Evolutionary conservation across 2,797 vertebrate genomes (phyloP).

Genomic region (Eremophila alpestris): DNA sequence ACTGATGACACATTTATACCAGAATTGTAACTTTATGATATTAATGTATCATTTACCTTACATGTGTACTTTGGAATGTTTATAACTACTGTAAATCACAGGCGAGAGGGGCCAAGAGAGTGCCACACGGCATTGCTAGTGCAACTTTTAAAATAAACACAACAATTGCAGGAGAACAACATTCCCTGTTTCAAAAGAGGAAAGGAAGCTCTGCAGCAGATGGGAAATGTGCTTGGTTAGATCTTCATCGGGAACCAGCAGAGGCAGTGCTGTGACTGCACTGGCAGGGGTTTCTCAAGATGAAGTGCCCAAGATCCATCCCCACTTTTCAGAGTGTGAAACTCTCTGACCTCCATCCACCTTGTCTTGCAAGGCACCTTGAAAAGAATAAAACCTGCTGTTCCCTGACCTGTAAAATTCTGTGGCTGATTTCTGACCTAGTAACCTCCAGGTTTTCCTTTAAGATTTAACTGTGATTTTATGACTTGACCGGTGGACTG

Average conservation of each 20-base stretch:
- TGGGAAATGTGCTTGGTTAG: not conserved
- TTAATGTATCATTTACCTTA: conserved; percentile 76
- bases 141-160: conserved; percentile 75
- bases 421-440: conserved; percentile 54
- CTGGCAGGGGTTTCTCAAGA: not conserved
- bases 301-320: not conserved
- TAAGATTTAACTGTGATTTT: conserved; percentile 34
- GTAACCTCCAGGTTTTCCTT: conserved; percentile 42
- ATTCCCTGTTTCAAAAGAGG: conserved; percentile 7
- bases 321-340: not conserved
- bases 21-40: conserved; percentile 74
- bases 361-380: not conserved
- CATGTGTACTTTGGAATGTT: conserved; percentile 79
- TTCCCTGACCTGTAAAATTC: conserved; percentile 40
- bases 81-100: conserved; percentile 77
- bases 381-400: conserved; percentile 35
- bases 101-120: conserved; percentile 53
- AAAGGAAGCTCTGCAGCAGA: not conserved
- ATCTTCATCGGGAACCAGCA: not conserved
- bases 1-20: conserved; percentile 73
- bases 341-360: not conserved
- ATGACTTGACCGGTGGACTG: conserved; percentile 48
- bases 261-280: fast-evolving
- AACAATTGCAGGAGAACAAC: conserved; percentile 63
- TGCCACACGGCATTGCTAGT: conserved; percentile 69